phyloP scores from a whole-genome alignment of 2,113 vertebrate genomes.

The Pelecanus crispus region DNA sequence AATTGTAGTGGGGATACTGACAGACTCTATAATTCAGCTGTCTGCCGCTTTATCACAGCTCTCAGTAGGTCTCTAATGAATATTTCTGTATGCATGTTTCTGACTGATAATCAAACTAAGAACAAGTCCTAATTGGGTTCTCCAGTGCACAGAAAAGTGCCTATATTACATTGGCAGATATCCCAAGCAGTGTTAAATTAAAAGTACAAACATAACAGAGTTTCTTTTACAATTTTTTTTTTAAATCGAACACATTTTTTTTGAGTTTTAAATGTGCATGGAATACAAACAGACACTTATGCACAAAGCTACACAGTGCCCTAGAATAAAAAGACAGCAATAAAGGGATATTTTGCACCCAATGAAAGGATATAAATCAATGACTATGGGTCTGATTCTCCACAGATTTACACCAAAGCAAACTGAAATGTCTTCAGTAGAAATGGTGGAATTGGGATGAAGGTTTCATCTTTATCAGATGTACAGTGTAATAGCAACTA shows the following conservation, averaged over 20 bases:
- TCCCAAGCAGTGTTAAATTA: slow-evolving; percentile 66
- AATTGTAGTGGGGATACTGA: slow-evolving; percentile 57
- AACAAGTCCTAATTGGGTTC: slow-evolving; percentile 77
- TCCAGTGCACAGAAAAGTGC: slow-evolving; percentile 67
- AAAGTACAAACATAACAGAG: slow-evolving; percentile 59
- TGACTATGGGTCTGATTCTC: not conserved
- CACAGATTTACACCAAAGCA: not conserved
- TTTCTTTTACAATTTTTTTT: not conserved
- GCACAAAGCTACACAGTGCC: not conserved
- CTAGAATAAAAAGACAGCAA: not conserved
- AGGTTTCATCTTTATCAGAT: not conserved
- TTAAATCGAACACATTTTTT: not conserved
- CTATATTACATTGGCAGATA: slow-evolving; percentile 63
- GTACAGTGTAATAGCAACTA: not conserved
- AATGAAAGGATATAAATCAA: not conserved
- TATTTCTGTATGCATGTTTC: slow-evolving; percentile 73
- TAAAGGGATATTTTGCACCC: not conserved
- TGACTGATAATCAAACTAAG: slow-evolving; percentile 77
- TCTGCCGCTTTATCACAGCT: slow-evolving; percentile 75
- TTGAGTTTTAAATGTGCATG: not conserved
- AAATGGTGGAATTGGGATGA: not conserved
- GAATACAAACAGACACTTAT: not conserved
- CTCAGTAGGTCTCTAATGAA: slow-evolving; percentile 73
- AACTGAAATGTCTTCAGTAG: not conserved
- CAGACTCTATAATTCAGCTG: slow-evolving; percentile 70